A percentile compares a stretch with the other conserved stretches of the same genome.
These are phyloP conservation scores for Rhopalosiphum nymphaeae DNA, from an alignment of 2,888 invertebrate genomes.

Conservation along the genomic window DNA sequence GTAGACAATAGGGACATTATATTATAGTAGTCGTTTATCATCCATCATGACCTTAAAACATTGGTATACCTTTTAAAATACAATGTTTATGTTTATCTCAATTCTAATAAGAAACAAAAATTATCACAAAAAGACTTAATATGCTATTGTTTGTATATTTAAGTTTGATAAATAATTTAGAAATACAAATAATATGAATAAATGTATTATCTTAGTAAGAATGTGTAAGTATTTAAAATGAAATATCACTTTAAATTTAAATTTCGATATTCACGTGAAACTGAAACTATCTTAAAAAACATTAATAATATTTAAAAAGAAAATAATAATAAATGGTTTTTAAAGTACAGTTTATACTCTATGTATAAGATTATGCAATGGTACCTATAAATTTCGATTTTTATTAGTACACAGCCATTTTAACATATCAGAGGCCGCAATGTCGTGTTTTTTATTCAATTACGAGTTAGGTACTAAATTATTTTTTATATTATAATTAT, in stretches of 20 bases:
- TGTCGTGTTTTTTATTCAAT: not conserved
- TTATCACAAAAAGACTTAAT: not conserved
- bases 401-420: not conserved
- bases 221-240: not conserved
- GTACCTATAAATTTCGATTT: not conserved
- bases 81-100: not conserved
- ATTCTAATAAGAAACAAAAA: not conserved
- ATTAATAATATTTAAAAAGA: not conserved
- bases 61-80: not conserved
- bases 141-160: not conserved
- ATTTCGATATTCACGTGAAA: not conserved
- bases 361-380: not conserved
- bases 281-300: not conserved
- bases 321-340: not conserved
- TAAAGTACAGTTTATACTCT: not conserved
- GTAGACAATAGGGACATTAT: not conserved
- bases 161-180: not conserved
- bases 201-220: not conserved
- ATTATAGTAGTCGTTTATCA: not conserved
- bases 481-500: not conserved
- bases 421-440: not conserved
- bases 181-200: not conserved
- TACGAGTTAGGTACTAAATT: not conserved
- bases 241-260: not conserved
- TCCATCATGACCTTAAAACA: slow-evolving; percentile 22